A percentile compares a stretch with the other conserved stretches of the same genome.
Conservation (phyloP, 2,113 vertebrate species). For the Holacanthus passer region DNA sequence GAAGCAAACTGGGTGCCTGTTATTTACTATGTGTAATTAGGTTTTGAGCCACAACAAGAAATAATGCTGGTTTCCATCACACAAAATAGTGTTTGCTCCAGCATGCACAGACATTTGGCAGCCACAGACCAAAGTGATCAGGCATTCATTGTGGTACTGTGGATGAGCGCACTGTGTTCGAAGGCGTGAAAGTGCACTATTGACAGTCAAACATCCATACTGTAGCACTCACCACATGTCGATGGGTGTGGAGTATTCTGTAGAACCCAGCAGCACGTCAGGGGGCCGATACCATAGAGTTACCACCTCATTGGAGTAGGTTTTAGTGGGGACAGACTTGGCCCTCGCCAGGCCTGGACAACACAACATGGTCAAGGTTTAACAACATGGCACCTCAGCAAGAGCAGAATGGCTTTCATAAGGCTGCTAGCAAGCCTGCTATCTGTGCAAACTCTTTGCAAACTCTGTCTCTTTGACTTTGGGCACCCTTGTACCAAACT, state of each 20-base stretch:
- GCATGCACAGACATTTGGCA: no score
- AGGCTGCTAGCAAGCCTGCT: no score
- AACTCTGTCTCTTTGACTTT: neutral
- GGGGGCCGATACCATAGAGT: slow-evolving; percentile 97
- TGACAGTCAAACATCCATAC: neutral
- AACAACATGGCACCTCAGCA: neutral
- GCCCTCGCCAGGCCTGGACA: slow-evolving; percentile 92
- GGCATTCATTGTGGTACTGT: neutral
- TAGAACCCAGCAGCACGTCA: slow-evolving; percentile 95
- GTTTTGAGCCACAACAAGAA: neutral
- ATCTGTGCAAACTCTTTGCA: neutral
- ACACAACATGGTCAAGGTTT: slow-evolving; percentile 4
- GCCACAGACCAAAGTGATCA: neutral
- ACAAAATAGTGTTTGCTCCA: neutral
- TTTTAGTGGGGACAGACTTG: slow-evolving; percentile 97
- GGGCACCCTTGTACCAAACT: neutral
- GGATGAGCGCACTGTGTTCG: no score
- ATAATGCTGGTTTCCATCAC: neutral
- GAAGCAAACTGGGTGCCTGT: neutral
- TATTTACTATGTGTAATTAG: neutral
- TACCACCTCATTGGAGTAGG: slow-evolving; percentile 98
- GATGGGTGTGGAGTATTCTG: slow-evolving; percentile 95
- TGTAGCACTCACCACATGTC: slow-evolving; percentile 93
- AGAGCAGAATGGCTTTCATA: neutral
- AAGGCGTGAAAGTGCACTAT: no score